Percentiles rank a stretch among this genome's conserved stretches.
Conservation (phyloP, 37 sponge, comb jelly and placozoan species). For the Crambe crambe region DNA sequence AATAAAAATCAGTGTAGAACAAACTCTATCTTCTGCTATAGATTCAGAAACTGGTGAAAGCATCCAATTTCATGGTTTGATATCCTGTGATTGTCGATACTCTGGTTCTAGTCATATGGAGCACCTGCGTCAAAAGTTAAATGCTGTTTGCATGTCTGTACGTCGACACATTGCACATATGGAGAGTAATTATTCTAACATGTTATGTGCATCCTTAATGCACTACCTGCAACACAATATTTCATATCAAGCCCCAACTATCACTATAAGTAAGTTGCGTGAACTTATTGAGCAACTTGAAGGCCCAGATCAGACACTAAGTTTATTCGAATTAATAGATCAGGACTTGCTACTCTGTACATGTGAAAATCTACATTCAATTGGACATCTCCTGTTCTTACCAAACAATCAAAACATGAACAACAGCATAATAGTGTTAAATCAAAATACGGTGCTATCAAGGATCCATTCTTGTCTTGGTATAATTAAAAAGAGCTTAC, state of each 20-base stretch:
- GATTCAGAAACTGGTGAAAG: not conserved
- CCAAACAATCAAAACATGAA: not conserved
- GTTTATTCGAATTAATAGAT: not conserved
- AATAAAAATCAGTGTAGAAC: not conserved
- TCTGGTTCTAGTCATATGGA: not conserved
- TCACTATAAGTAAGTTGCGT: not conserved
- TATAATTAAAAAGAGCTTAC: not conserved
- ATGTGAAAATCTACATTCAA: not conserved
- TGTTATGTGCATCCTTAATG: not conserved
- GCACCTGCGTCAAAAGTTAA: not conserved
- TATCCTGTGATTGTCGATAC: not conserved
- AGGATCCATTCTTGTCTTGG: not conserved
- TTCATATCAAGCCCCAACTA: not conserved
- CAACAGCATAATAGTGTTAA: not conserved
- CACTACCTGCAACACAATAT: not conserved
- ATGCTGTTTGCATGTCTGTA: not conserved
- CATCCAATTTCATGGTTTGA: not conserved
- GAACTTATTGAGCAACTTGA: not conserved
- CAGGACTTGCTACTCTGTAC: no score
- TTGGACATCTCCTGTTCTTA: not conserved
- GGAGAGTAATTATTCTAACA: not conserved
- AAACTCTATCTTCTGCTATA: not conserved
- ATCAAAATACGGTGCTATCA: not conserved
- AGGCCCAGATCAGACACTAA: not conserved
- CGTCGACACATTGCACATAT: not conserved